These are phyloP conservation scores for Belonocnema kinseyi DNA, from an alignment of 1,140 invertebrate genomes.

Conservation along the genomic window DNA sequence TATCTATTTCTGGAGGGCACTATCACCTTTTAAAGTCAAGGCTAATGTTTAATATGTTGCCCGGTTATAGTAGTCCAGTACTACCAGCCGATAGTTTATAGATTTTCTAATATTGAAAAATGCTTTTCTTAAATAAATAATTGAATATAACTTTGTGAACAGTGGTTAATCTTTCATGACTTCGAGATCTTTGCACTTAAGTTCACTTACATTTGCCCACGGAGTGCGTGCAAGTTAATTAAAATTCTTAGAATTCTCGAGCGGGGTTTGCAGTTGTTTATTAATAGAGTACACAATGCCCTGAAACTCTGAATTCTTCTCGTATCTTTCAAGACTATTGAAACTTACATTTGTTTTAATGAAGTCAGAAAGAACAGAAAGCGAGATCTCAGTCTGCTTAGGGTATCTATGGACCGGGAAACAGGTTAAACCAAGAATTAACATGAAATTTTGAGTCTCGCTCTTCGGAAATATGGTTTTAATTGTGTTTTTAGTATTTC, in stretches of 20 bases:
- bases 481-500: no score
- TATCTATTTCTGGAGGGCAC: no score
- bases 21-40: no score
- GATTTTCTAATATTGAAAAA: constrained; percentile 10
- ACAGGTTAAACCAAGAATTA: no score
- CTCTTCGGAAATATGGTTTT: no score
- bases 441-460: no score
- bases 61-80: no score
- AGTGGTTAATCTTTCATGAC: not conserved
- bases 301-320: constrained; percentile 19
- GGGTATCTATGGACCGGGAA: no score
- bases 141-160: not conserved
- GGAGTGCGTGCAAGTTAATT: constrained; percentile 18
- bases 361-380: not conserved
- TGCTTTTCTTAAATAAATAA: constrained; percentile 14
- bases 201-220: not conserved
- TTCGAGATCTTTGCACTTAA: not conserved
- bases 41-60: no score
- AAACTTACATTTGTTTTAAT: not conserved
- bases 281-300: not conserved
- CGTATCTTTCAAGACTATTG: not conserved
- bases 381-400: no score
- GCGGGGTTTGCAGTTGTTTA: not conserved
- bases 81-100: not conserved
- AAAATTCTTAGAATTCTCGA: constrained; percentile 16